Evolutionary conservation across 2,888 invertebrate genomes (phyloP).

Genomic region (Chaetogeoica ovagalla): DNA sequence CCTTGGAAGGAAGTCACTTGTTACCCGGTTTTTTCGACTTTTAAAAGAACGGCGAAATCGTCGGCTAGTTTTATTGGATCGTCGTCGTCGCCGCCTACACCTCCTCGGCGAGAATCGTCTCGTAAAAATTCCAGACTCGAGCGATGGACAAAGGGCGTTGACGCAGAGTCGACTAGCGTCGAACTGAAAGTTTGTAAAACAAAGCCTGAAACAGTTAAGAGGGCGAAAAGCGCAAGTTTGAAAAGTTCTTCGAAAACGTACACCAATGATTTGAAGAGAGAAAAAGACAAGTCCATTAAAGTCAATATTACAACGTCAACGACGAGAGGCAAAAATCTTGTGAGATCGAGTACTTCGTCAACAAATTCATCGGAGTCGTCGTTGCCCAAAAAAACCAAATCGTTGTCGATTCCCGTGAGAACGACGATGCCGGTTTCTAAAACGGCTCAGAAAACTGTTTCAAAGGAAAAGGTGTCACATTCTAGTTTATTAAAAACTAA

Average conservation of each 20-base stretch:
- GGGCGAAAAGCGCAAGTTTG: conserved; percentile 33
- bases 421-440: conserved; percentile 53
- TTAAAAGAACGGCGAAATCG: conserved; percentile 64
- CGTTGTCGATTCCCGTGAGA: conserved; percentile 36
- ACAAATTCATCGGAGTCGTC: conserved; percentile 51
- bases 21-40: conserved; percentile 65
- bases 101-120: conserved; percentile 77
- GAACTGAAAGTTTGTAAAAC: conserved; percentile 59
- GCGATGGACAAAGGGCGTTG: conserved; percentile 60
- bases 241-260: conserved; percentile 59
- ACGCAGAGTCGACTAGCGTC: conserved; percentile 16
- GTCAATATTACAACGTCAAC: conserved; percentile 61
- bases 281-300: conserved; percentile 61
- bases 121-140: conserved; percentile 72
- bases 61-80: conserved; percentile 58
- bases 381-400: conserved; percentile 41
- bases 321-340: conserved; percentile 59
- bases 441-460: conserved; percentile 3
- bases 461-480: conserved; percentile 33
- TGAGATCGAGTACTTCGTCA: conserved; percentile 57
- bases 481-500: conserved; percentile 37
- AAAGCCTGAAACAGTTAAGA: conserved; percentile 58
- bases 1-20: conserved; percentile 63
- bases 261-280: conserved; percentile 57
- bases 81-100: conserved; percentile 72